Base-by-base conservation (phyloP, 2,888 invertebrate species). In the Stomorhina lunata region DNA sequence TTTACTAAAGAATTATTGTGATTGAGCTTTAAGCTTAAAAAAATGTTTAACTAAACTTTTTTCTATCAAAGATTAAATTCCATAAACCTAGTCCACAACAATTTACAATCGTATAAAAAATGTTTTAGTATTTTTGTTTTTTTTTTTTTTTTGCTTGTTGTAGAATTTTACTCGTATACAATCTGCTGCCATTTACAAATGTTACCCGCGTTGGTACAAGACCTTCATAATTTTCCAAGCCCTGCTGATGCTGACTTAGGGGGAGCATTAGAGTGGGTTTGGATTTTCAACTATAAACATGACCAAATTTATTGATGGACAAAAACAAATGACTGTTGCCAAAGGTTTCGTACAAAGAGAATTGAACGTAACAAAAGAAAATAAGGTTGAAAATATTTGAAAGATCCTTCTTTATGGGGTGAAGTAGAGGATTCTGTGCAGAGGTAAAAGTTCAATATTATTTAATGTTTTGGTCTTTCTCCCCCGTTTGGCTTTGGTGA, bases 181-280 rank as follows among this genome's bases (percentile, higher is more conserved):
- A 82, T 69, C 79, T 79, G 82, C 79, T 82, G 82, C 82, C 82
- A 82, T 71, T 82, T 66, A 71, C 82, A 82, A 82, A 71, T 82
- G 82, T 79, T 82, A 75, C 79, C 22, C 82, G 79, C 79, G 59
- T 61, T 79, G 79, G 76, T 59, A 45, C 43, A 68, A 20, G 81
- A 72, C 81, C 68, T 76, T 76, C 25, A 9, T 50, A 53, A 63
- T 65, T 50, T 40, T 55, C 25, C 37, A 10, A 32, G 48, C 25
- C 34, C 10, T 32, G 2, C 25, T 53, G 17, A n/a, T 17, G 20
- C 27, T 20, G 27, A 9, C 22, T 22, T 37, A 37, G 37, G 32
- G 3, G n/a, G 7, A 7, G 10, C 2, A 17, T 17, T 29, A 27
- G 55, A 43, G 22, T 48, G 53, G 27, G 63, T 71, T 45, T 45